Evolutionary conservation across 2,888 invertebrate species (phyloP).

Genomic region (Hirtodrosophila duncani): DNA sequence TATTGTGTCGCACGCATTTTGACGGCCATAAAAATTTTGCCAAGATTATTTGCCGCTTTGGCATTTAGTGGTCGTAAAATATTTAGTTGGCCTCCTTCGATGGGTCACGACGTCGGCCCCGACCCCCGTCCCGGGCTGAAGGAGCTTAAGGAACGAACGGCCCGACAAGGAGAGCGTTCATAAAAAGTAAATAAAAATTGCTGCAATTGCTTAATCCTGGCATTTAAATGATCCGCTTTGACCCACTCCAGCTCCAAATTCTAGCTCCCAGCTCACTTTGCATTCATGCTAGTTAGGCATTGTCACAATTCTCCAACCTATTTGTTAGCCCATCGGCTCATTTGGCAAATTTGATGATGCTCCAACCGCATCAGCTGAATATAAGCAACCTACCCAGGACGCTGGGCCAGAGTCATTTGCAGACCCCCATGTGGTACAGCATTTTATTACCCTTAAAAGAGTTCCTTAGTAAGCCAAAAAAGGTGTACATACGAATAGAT

Average conservation of each 20-base stretch:
- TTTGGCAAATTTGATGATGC: too few species aligned
- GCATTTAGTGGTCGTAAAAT: slow-evolving; percentile 33
- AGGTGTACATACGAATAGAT: too few species aligned
- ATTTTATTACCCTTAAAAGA: too few species aligned
- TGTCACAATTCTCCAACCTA: too few species aligned
- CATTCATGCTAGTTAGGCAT: too few species aligned
- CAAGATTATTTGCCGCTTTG: slow-evolving; percentile 31
- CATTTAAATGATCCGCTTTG: slow-evolving; percentile 28
- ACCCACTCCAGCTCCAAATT: neutral
- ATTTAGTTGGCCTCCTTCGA: slow-evolving; percentile 14
- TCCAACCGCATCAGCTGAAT: too few species aligned
- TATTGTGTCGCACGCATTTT: slow-evolving; percentile 32
- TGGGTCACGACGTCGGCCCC: neutral
- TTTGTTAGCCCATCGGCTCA: too few species aligned
- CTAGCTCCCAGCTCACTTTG: neutral
- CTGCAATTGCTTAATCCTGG: slow-evolving; percentile 29
- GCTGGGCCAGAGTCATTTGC: too few species aligned
- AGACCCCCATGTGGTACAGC: too few species aligned
- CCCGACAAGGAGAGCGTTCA: slow-evolving; percentile 7
- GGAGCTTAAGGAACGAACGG: neutral
- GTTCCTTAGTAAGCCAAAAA: too few species aligned
- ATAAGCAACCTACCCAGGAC: too few species aligned
- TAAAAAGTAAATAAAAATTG: slow-evolving; percentile 27
- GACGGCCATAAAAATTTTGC: slow-evolving; percentile 26
- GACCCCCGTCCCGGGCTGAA: neutral